Conservation (phyloP, 2,113 vertebrate genomes). For the Rhegmatorhina hoffmannsi region DNA sequence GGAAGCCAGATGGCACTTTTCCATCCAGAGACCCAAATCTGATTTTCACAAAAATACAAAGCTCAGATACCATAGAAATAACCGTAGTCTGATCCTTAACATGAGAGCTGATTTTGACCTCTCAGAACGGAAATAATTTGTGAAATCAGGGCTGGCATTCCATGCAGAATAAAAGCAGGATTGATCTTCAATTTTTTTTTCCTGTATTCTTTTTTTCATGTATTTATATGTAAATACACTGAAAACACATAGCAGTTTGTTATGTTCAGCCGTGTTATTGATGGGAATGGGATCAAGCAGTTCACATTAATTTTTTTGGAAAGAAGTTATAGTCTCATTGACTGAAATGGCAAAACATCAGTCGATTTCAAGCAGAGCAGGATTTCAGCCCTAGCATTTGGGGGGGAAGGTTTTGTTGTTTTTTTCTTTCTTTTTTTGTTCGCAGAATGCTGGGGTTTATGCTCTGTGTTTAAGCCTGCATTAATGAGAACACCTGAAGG, state of each 20-base stretch:
- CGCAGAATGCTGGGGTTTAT: constrained; percentile 33
- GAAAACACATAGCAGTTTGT: neutral
- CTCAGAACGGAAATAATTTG: neutral
- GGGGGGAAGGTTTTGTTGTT: neutral
- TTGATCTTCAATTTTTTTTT: neutral
- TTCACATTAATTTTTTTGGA: neutral
- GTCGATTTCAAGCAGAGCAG: constrained; percentile 6
- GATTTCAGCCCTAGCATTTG: constrained; percentile 6
- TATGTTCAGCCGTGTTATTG: neutral
- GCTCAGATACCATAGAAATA: neutral
- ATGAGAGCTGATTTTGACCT: neutral
- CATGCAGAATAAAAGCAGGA: constrained; percentile 2
- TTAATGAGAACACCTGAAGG: constrained; percentile 74
- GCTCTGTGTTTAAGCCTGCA: constrained; percentile 56
- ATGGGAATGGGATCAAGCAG: constrained; percentile 46
- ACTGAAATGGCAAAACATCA: constrained; percentile 58
- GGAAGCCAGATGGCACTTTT: neutral
- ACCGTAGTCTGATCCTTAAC: neutral
- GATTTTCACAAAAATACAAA: neutral
- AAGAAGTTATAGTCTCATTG: neutral
- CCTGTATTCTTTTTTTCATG: neutral
- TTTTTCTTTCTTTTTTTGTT: neutral
- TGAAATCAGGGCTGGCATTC: neutral
- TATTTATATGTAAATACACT: constrained; percentile 50
- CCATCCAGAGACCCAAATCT: neutral